phyloP scores from a whole-genome alignment of 2,888 invertebrate species.

The Cephus nigrinus region DNA sequence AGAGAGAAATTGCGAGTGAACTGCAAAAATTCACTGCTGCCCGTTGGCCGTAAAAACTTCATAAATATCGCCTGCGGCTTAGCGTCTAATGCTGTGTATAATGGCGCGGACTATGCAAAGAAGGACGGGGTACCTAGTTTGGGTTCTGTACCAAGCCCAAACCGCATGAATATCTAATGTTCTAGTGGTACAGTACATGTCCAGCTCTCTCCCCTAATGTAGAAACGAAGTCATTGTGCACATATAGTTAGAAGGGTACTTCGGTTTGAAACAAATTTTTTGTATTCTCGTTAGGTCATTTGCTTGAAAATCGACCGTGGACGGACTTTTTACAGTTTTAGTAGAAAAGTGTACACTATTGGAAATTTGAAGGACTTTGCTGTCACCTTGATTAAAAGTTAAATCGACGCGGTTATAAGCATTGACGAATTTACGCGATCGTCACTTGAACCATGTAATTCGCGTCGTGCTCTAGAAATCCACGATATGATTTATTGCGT shows the following conservation, averaged over 20 bases:
- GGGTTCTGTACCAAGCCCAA: not conserved
- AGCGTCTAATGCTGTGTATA: not conserved
- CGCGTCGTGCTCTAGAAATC: not conserved
- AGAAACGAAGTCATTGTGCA: not conserved
- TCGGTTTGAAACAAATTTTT: not conserved
- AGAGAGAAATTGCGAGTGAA: not conserved
- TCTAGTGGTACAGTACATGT: not conserved
- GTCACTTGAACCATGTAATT: not conserved
- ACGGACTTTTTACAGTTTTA: too few relatives aligned
- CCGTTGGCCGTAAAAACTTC: not conserved
- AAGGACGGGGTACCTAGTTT: not conserved
- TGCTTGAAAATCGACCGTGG: not conserved
- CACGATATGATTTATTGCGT: not conserved
- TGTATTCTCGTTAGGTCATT: not conserved
- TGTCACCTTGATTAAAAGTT: not conserved
- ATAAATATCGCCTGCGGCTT: not conserved
- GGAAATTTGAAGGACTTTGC: not conserved
- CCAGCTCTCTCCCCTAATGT: not conserved
- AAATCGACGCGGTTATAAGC: not conserved
- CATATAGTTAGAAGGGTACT: not conserved
- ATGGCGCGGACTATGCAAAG: not conserved
- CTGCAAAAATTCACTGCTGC: not conserved
- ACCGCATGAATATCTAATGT: not conserved
- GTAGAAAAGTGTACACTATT: too few relatives aligned
- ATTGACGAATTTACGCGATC: not conserved